Conservation (phyloP, 2,797 vertebrate species). For the Lacerta viridis region DNA sequence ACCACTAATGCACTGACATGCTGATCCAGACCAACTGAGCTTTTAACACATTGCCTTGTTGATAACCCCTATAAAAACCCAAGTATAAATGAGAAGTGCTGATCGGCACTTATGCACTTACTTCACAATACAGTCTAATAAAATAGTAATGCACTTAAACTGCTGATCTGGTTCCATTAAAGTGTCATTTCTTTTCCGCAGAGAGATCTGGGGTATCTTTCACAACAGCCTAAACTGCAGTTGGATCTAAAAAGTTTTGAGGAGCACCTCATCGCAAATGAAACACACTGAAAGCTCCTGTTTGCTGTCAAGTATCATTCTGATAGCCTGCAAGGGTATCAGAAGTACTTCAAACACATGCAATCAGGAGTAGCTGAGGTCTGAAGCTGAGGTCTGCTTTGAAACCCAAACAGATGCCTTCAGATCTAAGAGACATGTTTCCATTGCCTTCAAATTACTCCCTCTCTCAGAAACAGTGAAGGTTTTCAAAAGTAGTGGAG, state of each 20-base stretch:
- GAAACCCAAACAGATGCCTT: background rate
- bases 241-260: conserved; percentile 12
- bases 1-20: conserved; percentile 61
- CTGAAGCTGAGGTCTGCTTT: background rate
- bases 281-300: conserved; percentile 36
- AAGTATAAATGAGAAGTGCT: conserved; percentile 63
- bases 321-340: conserved; percentile 7
- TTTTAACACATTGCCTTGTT: conserved; percentile 58
- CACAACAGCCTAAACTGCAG: conserved; percentile 42
- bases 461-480: background rate
- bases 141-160: conserved; percentile 68
- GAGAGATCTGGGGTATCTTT: conserved; percentile 29
- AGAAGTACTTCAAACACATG: conserved; percentile 39
- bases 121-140: conserved; percentile 59
- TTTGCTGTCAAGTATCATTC: conserved; percentile 29
- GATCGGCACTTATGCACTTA: conserved; percentile 59
- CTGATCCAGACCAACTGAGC: conserved; percentile 65
- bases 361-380: conserved; percentile 4
- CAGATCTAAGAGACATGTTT: background rate
- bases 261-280: conserved; percentile 32
- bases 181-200: conserved; percentile 43
- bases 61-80: conserved; percentile 65
- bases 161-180: conserved; percentile 66
- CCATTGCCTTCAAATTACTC: background rate
- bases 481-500: background rate